phyloP scores from a whole-genome alignment of 2,113 vertebrate species.

The Leptobrachium leishanense region DNA sequence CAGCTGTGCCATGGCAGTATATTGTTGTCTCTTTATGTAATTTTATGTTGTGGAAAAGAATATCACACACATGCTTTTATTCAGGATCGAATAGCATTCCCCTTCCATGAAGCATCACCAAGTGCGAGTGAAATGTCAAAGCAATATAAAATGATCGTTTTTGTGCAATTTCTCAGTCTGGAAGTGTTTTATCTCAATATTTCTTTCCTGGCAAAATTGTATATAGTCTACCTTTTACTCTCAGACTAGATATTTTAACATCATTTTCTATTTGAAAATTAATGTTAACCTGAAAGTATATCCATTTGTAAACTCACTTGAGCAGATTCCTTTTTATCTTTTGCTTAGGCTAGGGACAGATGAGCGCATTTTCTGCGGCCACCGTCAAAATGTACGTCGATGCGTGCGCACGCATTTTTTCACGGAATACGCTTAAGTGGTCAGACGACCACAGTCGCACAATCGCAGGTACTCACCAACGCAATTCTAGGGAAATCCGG shows the following conservation, averaged over 20 bases:
- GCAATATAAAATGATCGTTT: not conserved
- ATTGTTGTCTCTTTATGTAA: not conserved
- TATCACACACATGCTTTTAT: not conserved
- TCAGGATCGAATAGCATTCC: not conserved
- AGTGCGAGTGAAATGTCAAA: not conserved
- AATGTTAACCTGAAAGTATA: conserved; percentile 3
- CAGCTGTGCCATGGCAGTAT: not conserved
- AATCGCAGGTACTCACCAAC: too few species aligned
- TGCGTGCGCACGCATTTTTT: too few species aligned
- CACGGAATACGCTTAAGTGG: too few species aligned
- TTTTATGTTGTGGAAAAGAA: conserved; percentile 1
- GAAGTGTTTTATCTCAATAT: conserved; percentile 10
- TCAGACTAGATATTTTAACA: not conserved
- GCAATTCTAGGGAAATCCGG: too few species aligned
- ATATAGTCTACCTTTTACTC: not conserved
- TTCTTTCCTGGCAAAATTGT: not conserved
- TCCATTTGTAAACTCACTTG: too few species aligned
- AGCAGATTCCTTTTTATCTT: too few species aligned
- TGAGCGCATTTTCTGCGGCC: too few species aligned
- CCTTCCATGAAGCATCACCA: not conserved
- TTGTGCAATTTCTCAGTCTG: conserved; percentile 8
- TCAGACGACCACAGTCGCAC: too few species aligned
- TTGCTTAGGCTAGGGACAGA: too few species aligned
- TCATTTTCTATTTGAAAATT: conserved; percentile 3
- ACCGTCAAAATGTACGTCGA: too few species aligned